Base-by-base conservation (phyloP, 2,888 invertebrate species). In the Listrodromus nycthemerus region DNA sequence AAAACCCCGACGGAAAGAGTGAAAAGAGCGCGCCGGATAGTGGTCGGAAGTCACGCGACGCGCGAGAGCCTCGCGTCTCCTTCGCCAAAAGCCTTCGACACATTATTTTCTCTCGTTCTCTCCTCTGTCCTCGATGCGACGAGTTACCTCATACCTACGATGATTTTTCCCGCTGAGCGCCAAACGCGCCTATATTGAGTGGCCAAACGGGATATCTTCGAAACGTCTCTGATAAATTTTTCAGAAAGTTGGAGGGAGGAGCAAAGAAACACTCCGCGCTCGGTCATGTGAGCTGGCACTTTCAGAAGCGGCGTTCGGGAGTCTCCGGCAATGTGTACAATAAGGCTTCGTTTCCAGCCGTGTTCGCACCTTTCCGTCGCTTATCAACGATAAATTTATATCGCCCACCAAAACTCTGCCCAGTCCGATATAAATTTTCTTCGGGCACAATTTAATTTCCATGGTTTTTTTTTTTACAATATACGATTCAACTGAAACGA, bases 31-130 rank as follows among this genome's bases (percentile, higher is more conserved):
- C 48, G 37, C 27, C 45, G 76, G 79, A 45, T 76, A 63, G 84
- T 83, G 83, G 84, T 79, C 67, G 77, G 75, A 73, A 83, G 84
- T 84, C 84, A 86, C 82, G 82, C 82, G 70, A 70, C 74, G 33
- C 24, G n/a, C 33, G 58, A 19, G 66, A 52, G 63, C 30, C 48
- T 24, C 30, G 19, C 13, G 33, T 16, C 61, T 37, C 19, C 69
- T 69, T 61, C 45, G 10, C 33, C 8, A 30, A 70, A 50, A 30
- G 45, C 24, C 58, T 77, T 67, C 66, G 52, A 66, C 55, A 30
- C 50, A 21, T 21, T 41, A 73, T 73, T 73, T 45, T 66, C 52
- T 75, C 66, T 19, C 30, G 76, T 10, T 24, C 5, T 55, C 45
- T 21, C 58, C 27, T 69, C 48, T 77, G 19, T 58, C 37, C 52